Evolutionary conservation across 1,140 invertebrate genomes (phyloP), one percentile per base, ranked within the genome.

Genomic region (Teleogryllus occipitalis): DNA sequence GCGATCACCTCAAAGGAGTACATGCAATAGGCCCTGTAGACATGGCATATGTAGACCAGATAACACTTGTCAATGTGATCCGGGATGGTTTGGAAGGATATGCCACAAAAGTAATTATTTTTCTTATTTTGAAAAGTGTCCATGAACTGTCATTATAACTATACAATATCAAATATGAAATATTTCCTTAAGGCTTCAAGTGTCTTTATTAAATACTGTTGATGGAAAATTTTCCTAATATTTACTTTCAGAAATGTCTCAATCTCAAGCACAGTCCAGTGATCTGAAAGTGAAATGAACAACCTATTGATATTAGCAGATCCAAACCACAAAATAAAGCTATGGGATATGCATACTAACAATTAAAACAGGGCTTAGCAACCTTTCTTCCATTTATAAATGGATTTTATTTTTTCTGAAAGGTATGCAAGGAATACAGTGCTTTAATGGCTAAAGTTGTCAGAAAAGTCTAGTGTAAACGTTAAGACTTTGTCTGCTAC

Each of bases 11-110:
- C 90, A 91, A 81, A 87, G 91, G 81, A 92, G 91, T 18, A 88
- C 90, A 27, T 95, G 93, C 83, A 90, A 89, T 81, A 87, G 90
- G 83, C 88, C 89, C 8, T 96, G 94, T 83, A 88, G 89, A 82
- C 92, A 95, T 84, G 94, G 94, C 73, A 89, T 87, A 74, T 95
- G 94, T 83, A 86, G 89, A 81, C 86, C 87, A 39, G 90, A 90
- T 81, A 93, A 93, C 83, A 89, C 87, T 7, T 94, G 93, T 83
- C 87, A 90, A 81, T 95, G 94, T 85, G 89, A 93, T 82, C 85
- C 89, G 14, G 93, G 93, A 79, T 94, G 92, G 92, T 89, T 90
- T 82, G 93, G 93, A 79, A 89, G 90, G 83, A 87, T 90, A 81
- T 94, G 93, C 85, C 90, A 91, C 84, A 89, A 90, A 83, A 90